These are phyloP conservation scores for Henricia sp. DNA, from an alignment of 53 echinoderm and acorn worm species.

Conservation along the genomic window DNA sequence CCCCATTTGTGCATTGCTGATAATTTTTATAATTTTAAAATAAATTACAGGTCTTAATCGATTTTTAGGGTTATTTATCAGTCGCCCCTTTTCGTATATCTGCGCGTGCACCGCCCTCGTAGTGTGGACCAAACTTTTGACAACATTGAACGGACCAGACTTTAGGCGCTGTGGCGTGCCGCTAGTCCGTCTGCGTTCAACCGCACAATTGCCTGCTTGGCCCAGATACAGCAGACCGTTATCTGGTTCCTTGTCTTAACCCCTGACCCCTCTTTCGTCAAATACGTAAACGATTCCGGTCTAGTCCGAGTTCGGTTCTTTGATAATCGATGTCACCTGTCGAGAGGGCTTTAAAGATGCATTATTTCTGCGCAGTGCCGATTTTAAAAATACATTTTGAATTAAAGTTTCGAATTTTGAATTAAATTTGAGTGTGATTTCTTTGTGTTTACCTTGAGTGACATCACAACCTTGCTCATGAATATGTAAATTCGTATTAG, in stretches of 20 bases:
- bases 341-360: too few species aligned
- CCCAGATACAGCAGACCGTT: slow-evolving; percentile 49
- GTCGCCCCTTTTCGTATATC: slow-evolving; percentile 8
- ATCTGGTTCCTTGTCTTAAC: slow-evolving; percentile 35
- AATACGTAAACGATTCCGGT: background rate
- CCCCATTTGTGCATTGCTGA: background rate
- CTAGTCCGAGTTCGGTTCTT: background rate
- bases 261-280: slow-evolving; percentile 21
- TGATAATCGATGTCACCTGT: background rate
- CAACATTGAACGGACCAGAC: slow-evolving; percentile 41
- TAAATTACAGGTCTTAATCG: slow-evolving; percentile 40
- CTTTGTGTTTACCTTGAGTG: too few species aligned
- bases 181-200: slow-evolving; percentile 11
- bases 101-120: slow-evolving; percentile 26
- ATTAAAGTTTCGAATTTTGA: too few species aligned
- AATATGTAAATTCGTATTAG: too few species aligned
- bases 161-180: slow-evolving; percentile 23
- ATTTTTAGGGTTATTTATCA: slow-evolving; percentile 50
- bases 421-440: too few species aligned
- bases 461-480: too few species aligned
- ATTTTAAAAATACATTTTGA: too few species aligned
- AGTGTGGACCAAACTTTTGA: slow-evolving; percentile 34
- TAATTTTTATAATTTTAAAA: slow-evolving; percentile 19
- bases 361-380: too few species aligned
- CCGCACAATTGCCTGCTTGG: slow-evolving; percentile 17